These are phyloP conservation scores for Cebidichthys violaceus DNA, from an alignment of 2,113 vertebrate species.

Conservation along the genomic window DNA sequence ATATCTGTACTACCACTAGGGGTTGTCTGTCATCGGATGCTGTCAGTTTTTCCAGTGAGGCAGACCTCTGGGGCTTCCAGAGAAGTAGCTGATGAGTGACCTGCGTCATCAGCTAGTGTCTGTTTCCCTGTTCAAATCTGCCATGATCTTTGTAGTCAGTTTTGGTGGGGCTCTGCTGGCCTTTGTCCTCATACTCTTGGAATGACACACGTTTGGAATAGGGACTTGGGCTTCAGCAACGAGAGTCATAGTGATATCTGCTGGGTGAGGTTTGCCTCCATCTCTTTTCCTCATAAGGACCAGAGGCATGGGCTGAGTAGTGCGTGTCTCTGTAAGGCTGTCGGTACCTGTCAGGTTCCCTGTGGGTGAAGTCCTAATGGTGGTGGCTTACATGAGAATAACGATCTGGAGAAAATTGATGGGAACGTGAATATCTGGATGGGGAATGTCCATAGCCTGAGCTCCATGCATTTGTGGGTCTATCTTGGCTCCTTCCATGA, in stretches of 20 bases:
- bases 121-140: too few species aligned
- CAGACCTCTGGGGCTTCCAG: background rate
- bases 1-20: too few species aligned
- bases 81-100: background rate
- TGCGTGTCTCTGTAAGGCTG: background rate
- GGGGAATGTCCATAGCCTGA: background rate
- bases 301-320: background rate
- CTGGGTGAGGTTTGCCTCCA: too few species aligned
- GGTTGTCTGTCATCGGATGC: too few species aligned
- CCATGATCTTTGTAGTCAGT: too few species aligned
- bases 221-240: background rate
- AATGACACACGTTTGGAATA: background rate
- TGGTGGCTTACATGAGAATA: background rate
- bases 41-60: too few species aligned
- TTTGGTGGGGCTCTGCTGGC: background rate
- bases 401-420: background rate
- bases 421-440: background rate
- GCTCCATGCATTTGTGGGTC: background rate
- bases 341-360: too few species aligned
- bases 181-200: background rate
- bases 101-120: background rate
- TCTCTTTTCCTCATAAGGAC: background rate
- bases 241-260: too few species aligned
- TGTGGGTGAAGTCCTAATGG: background rate
- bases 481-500: too few species aligned